Percentiles rank a stretch among this genome's conserved stretches.
These are phyloP conservation scores for Sphaeramia orbicularis DNA, from an alignment of 2,797 vertebrate species.

Conservation along the genomic window DNA sequence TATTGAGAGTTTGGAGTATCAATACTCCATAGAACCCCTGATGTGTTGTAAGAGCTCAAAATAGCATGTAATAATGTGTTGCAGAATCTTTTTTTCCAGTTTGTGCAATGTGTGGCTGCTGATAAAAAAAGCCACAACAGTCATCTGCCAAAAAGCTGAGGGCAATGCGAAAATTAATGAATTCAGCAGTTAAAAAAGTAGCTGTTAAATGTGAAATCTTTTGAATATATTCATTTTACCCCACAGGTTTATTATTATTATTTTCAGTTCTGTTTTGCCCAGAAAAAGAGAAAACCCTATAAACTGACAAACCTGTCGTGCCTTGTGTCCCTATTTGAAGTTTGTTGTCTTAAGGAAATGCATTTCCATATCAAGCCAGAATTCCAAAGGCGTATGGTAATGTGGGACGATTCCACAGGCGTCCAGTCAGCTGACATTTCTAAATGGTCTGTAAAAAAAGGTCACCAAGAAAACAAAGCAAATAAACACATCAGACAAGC, in stretches of 20 bases:
- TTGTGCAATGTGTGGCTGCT: conserved; percentile 3
- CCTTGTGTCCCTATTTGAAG: neutral
- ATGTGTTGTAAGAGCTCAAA: no score
- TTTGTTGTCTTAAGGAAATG: conserved; percentile 4
- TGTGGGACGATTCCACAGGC: neutral
- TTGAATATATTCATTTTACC: conserved; percentile 45
- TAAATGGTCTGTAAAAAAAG: neutral
- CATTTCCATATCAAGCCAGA: conserved; percentile 3
- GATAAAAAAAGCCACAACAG: conserved; percentile 27
- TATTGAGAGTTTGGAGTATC: no score
- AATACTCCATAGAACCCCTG: no score
- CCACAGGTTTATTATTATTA: conserved; percentile 26
- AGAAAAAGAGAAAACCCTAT: conserved; percentile 2
- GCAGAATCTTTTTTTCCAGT: no score
- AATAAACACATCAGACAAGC: neutral
- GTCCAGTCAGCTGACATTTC: neutral
- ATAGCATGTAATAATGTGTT: no score
- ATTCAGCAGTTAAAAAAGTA: conserved; percentile 21
- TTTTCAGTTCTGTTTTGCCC: conserved; percentile 15
- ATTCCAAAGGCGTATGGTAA: neutral
- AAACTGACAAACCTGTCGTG: conserved; percentile 8
- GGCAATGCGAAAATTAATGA: conserved; percentile 25
- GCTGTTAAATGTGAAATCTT: conserved; percentile 19
- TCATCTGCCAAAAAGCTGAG: conserved; percentile 22
- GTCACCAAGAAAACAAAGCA: neutral